Base-by-base conservation (phyloP, 1,140 invertebrate species). In the Bombus confusus region DNA sequence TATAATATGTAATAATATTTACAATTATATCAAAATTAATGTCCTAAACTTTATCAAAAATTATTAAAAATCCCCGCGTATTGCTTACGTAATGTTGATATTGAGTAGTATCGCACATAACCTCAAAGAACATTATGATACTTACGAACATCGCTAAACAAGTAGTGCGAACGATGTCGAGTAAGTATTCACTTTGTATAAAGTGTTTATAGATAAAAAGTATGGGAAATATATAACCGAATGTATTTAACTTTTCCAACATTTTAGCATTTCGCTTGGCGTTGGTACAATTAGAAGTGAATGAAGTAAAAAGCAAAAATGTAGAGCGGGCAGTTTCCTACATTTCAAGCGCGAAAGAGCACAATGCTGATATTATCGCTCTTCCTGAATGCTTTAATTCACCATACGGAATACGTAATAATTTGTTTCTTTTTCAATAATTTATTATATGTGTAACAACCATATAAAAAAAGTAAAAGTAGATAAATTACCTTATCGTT, bases 321-420 rank as follows among this genome's bases (percentile, higher is more conserved):
- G 93, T 99, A 13, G 93, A 95, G 41, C 96, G 96, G 89, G 98
- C 98, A 22, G 93, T 97, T 2, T 96, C 96, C 71, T 96, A 97
- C 76, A 97, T 99, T 77, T 95, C 97, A 89, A 95, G 96, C 81
- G 98, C 98, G 6, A 97, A 97, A 90, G 92, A 96, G 83, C 95
- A 96, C 77, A 97, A 97, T 31, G 98, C 98, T 1, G 96, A 98
- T 66, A 91, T 99, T 41, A 96, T 99, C 28, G 97, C 97, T 1
- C 93, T 99, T 25, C 98, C 98, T 1, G 98, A 99, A 96, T 99
- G 98, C 92, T 99, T 99, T 91, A 99, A 99, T 95, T 98, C 97
- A 47, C 98, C 98, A 0, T 99, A 99, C 95, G 98, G 98, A 86
- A 98, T 98, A 52, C 95, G 97, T 97, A 96, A 96, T 77, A 34